Conservation (phyloP, 2,888 invertebrate species). For the Eristalinus aeneus region DNA sequence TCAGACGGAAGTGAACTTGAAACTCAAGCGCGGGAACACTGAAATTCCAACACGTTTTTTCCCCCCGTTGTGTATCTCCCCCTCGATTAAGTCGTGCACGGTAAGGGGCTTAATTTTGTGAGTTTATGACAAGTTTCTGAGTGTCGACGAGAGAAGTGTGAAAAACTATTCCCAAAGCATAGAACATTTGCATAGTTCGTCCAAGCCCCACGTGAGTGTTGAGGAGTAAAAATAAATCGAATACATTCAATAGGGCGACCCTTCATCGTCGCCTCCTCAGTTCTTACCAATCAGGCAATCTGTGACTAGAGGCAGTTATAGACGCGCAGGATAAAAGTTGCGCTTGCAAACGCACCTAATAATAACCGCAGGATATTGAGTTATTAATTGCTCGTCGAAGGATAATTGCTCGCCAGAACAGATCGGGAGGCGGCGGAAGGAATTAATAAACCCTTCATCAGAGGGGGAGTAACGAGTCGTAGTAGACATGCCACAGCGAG, state of each 20-base stretch:
- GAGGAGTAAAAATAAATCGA: conserved; percentile 45
- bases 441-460: conserved; percentile 47
- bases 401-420: conserved; percentile 48
- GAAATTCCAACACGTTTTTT: background rate
- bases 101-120: background rate
- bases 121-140: background rate
- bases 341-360: conserved; percentile 13
- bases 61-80: background rate
- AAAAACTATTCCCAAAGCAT: conserved; percentile 9
- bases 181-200: background rate
- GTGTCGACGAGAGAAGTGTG: conserved; percentile 6
- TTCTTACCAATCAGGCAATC: conserved; percentile 6
- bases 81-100: background rate
- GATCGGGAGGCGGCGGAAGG: background rate
- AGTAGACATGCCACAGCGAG: conserved; percentile 12
- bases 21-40: conserved; percentile 38
- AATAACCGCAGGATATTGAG: conserved; percentile 47
- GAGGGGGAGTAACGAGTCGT: background rate
- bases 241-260: conserved; percentile 47
- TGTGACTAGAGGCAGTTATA: background rate
- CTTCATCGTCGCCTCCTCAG: conserved; percentile 12
- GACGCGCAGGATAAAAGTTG: conserved; percentile 16
- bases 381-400: conserved; percentile 60
- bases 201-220: background rate
- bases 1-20: conserved; percentile 26